phyloP scores from a whole-genome alignment of 2,113 vertebrate species.

The Narcine bancroftii region DNA sequence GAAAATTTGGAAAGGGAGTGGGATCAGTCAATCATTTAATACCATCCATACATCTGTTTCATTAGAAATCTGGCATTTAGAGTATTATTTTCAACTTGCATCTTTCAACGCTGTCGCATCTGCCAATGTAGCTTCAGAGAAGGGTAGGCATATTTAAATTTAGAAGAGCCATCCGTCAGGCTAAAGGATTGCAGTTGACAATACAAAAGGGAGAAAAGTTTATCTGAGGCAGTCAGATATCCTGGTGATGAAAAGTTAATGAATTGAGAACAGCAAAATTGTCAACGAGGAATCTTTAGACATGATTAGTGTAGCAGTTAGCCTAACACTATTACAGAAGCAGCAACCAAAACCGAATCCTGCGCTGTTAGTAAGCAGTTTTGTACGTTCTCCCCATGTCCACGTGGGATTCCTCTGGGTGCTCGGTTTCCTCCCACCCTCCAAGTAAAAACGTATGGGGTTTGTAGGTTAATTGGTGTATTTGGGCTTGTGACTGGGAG shows the following conservation, averaged over 20 bases:
- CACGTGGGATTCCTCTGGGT: too few species aligned
- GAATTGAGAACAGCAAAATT: background rate
- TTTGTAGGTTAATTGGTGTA: too few species aligned
- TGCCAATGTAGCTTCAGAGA: background rate
- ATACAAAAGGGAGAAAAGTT: background rate
- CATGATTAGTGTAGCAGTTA: too few species aligned
- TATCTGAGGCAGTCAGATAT: background rate
- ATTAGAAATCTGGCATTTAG: background rate
- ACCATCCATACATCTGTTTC: background rate
- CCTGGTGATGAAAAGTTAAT: background rate
- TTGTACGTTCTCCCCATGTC: too few species aligned
- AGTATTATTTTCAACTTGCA: background rate
- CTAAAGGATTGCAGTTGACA: background rate
- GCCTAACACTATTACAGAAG: too few species aligned
- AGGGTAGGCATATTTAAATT: background rate
- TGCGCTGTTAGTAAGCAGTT: too few species aligned
- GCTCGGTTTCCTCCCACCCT: too few species aligned
- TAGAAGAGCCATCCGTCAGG: background rate
- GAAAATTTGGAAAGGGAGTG: background rate
- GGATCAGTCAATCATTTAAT: background rate
- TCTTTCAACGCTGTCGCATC: background rate
- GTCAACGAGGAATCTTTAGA: background rate
- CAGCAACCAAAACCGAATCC: too few species aligned
- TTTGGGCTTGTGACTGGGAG: too few species aligned
- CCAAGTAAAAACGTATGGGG: too few species aligned